Percentiles rank a stretch among this genome's conserved stretches.
Conservation (phyloP, 1,140 invertebrate genomes). For the Aphaenogaster rudis region DNA sequence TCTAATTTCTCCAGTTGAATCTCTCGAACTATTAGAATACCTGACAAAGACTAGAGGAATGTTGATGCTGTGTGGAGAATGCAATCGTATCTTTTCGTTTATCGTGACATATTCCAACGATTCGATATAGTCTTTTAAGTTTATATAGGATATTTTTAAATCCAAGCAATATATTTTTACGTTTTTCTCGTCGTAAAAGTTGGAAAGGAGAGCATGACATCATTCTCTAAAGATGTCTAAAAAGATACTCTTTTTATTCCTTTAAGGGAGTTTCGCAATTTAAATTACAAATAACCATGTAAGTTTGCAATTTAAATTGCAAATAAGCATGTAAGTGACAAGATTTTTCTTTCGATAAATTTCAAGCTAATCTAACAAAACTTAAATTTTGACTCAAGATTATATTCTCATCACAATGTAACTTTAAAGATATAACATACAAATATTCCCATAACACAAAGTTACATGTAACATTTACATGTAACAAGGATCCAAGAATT, state of each 20-base stretch:
- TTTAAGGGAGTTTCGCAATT: not conserved
- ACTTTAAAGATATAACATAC: not conserved
- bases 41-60: not conserved
- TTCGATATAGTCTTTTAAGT: not conserved
- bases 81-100: not conserved
- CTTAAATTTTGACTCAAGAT: not conserved
- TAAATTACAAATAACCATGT: not conserved
- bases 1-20: constrained; percentile 42
- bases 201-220: not conserved
- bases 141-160: not conserved
- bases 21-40: not conserved
- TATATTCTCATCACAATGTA: not conserved
- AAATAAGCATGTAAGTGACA: not conserved
- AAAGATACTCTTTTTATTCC: not conserved
- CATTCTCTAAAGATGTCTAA: not conserved
- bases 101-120: not conserved
- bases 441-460: not conserved
- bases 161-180: not conserved
- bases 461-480: not conserved
- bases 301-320: not conserved
- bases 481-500: not conserved
- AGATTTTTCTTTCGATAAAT: not conserved
- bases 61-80: not conserved
- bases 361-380: not conserved
- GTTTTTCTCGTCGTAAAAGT: not conserved